A percentile compares a stretch with the other conserved stretches of the same genome.
These are phyloP conservation scores for Drosophila fulvimacula DNA, from an alignment of 2,888 invertebrate genomes.

Conservation along the genomic window DNA sequence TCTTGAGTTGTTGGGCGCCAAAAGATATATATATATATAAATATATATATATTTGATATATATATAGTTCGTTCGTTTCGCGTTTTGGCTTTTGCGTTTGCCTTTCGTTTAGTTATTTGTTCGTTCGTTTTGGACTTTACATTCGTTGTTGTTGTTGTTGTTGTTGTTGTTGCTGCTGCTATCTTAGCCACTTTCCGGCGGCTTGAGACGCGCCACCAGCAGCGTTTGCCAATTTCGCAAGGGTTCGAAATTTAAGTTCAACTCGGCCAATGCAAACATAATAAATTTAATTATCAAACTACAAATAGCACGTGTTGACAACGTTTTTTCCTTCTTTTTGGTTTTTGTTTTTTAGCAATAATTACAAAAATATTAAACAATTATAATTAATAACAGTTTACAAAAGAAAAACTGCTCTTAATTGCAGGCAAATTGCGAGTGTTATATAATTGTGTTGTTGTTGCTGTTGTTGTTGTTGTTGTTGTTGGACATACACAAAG, in stretches of 20 bases:
- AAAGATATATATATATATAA: conserved; percentile 23
- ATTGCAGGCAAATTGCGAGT: conserved; percentile 38
- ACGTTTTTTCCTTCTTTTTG: background rate
- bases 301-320: conserved; percentile 40
- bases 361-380: conserved; percentile 9
- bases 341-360: conserved; percentile 6
- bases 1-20: conserved; percentile 46
- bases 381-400: conserved; percentile 18
- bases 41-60: conserved; percentile 3
- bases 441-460: conserved; percentile 64
- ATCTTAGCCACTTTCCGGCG: conserved; percentile 59
- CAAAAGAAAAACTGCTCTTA: conserved; percentile 26
- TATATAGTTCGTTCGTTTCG: conserved; percentile 52
- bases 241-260: conserved; percentile 61
- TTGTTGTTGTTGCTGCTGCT: conserved; percentile 2
- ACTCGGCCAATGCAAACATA: conserved; percentile 65
- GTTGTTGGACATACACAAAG: conserved; percentile 20
- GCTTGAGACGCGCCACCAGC: conserved; percentile 69
- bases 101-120: conserved; percentile 47
- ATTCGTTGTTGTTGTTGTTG: conserved; percentile 35
- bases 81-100: conserved; percentile 32
- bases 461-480: conserved; percentile 29
- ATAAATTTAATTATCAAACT: conserved; percentile 45
- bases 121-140: conserved; percentile 50
- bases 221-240: conserved; percentile 74